phyloP scores from a whole-genome alignment of 2,797 vertebrate genomes.

The Poecilia velifera region DNA sequence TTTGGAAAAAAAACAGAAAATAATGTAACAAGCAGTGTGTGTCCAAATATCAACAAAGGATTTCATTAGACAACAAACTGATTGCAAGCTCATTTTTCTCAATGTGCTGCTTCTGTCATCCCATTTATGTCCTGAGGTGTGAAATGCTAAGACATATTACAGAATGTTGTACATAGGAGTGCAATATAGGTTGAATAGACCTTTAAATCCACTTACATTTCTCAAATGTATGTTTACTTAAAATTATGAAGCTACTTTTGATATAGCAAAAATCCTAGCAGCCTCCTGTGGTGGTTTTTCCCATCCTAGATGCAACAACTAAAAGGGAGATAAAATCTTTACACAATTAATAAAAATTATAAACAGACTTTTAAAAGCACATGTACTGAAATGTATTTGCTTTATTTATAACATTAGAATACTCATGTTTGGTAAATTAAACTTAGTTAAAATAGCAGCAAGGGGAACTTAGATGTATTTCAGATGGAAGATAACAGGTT shows the following conservation, averaged over 20 bases:
- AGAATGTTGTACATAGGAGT: constrained; percentile 32
- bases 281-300: neutral
- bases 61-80: constrained; percentile 48
- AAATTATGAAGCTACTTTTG: constrained; percentile 16
- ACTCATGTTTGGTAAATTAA: neutral
- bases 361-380: neutral
- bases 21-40: neutral
- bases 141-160: constrained; percentile 52
- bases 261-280: neutral
- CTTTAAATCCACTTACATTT: neutral
- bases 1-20: neutral
- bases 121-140: constrained; percentile 40
- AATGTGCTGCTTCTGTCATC: constrained; percentile 40
- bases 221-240: constrained; percentile 13
- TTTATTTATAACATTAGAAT: neutral
- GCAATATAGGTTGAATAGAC: constrained; percentile 4
- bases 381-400: neutral
- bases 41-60: constrained; percentile 16
- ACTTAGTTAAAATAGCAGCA: neutral
- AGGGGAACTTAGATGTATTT: neutral
- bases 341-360: neutral
- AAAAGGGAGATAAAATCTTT: neutral
- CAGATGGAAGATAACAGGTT: too few species aligned
- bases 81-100: constrained; percentile 54
- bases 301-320: too few species aligned